phyloP scores from a whole-genome alignment of 1,140 invertebrate genomes.

The Drosophila kikkawai region DNA sequence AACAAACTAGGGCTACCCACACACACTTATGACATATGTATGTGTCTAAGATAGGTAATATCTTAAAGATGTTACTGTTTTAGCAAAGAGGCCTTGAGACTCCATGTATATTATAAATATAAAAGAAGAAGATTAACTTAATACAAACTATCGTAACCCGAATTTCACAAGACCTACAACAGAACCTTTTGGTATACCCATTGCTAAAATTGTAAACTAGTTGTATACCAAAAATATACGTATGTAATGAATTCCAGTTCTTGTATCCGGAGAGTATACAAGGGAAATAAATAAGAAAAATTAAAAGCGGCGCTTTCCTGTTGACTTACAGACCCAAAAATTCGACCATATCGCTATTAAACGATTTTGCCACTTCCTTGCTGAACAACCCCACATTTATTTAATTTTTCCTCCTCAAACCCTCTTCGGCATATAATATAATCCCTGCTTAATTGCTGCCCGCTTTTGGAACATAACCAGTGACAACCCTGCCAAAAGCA shows the following conservation, averaged over 20 bases:
- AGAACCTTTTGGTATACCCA: not conserved
- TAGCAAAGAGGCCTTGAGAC: not conserved
- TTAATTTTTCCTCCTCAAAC: conserved; percentile 16
- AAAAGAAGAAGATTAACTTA: too few species aligned
- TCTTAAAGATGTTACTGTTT: too few species aligned
- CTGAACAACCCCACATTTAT: conserved; percentile 23
- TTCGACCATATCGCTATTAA: conserved; percentile 35
- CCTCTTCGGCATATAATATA: conserved; percentile 37
- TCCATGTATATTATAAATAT: not conserved
- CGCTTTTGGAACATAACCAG: conserved; percentile 43
- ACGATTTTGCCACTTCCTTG: conserved; percentile 35
- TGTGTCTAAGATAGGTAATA: not conserved
- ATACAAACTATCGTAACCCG: not conserved
- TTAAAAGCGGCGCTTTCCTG: conserved; percentile 1
- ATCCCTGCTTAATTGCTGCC: conserved; percentile 61
- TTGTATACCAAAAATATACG: not conserved
- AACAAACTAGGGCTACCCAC: not conserved
- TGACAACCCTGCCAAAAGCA: conserved; percentile 44
- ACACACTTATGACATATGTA: not conserved
- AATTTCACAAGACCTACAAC: not conserved
- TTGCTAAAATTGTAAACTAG: too few species aligned
- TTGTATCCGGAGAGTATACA: not conserved
- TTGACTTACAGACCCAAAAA: conserved; percentile 25
- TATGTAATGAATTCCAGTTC: not conserved
- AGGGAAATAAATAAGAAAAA: not conserved